Conservation (phyloP, 2,797 vertebrate genomes). For the Galago senegalensis region DNA sequence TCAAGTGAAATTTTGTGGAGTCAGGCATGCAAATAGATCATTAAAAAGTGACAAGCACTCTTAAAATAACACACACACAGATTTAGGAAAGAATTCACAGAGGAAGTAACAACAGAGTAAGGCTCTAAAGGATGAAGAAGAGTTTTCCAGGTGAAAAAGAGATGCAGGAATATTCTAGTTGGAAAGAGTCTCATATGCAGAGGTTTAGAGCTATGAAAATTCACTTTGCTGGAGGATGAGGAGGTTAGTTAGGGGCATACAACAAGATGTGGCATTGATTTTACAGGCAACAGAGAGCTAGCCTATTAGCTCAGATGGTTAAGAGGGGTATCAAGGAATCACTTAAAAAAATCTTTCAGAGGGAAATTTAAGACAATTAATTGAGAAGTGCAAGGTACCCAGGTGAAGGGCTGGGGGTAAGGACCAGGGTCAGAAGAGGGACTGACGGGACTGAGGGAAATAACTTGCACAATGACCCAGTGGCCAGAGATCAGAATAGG, state of each 20-base stretch:
- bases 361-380: background rate
- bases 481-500: background rate
- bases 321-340: background rate
- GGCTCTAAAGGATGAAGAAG: background rate
- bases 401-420: background rate
- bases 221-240: background rate
- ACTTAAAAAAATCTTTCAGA: background rate
- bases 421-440: background rate
- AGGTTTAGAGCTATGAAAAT: background rate
- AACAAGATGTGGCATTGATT: conserved; percentile 7
- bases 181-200: background rate
- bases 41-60: background rate
- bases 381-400: background rate
- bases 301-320: background rate
- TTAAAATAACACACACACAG: background rate
- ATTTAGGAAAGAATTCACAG: background rate
- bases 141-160: background rate
- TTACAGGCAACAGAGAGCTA: background rate
- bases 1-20: conserved; percentile 1
- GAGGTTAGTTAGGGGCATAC: background rate
- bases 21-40: background rate
- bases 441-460: background rate
- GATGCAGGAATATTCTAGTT: background rate
- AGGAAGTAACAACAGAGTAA: background rate
- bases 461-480: background rate